Conservation (phyloP, 2,888 invertebrate genomes). For the Oxytorus armatus region DNA sequence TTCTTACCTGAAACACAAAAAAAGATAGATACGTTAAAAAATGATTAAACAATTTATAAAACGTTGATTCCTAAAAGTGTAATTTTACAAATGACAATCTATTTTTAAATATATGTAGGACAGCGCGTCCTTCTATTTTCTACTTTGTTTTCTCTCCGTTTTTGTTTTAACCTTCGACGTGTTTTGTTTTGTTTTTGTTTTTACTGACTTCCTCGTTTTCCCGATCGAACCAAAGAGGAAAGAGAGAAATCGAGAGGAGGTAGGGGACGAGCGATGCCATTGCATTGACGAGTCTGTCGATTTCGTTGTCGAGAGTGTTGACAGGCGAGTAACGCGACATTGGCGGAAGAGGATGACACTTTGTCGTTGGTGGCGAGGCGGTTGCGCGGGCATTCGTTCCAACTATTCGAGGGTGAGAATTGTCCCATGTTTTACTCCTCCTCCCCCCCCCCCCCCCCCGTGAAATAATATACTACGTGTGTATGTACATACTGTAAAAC, state of each 20-base stretch:
- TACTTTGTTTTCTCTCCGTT: background rate
- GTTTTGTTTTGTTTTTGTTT: background rate
- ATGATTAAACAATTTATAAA: background rate
- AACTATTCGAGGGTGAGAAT: conserved; percentile 25
- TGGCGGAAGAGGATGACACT: conserved; percentile 49
- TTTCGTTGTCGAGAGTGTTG: conserved; percentile 47
- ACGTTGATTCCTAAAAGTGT: background rate
- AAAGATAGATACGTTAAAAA: conserved; percentile 17
- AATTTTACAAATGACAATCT: background rate
- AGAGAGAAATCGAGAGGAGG: conserved; percentile 57
- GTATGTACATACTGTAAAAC: background rate
- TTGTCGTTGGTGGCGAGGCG: conserved; percentile 5
- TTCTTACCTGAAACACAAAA: conserved; percentile 53
- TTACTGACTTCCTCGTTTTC: conserved; percentile 5
- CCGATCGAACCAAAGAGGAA: conserved; percentile 47
- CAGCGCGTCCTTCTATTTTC: background rate
- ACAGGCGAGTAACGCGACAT: conserved; percentile 62
- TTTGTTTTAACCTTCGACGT: background rate
- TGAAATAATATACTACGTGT: conserved; percentile 36
- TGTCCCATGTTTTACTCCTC: conserved; percentile 19
- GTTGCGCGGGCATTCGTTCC: conserved; percentile 7
- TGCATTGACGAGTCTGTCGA: conserved; percentile 32
- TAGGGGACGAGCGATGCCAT: background rate
- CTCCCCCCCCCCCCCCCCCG: too few species aligned
- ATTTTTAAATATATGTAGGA: background rate